Evolutionary conservation across 2,888 invertebrate species (phyloP).

Genomic region (Caenorhabditis macrosperma): DNA sequence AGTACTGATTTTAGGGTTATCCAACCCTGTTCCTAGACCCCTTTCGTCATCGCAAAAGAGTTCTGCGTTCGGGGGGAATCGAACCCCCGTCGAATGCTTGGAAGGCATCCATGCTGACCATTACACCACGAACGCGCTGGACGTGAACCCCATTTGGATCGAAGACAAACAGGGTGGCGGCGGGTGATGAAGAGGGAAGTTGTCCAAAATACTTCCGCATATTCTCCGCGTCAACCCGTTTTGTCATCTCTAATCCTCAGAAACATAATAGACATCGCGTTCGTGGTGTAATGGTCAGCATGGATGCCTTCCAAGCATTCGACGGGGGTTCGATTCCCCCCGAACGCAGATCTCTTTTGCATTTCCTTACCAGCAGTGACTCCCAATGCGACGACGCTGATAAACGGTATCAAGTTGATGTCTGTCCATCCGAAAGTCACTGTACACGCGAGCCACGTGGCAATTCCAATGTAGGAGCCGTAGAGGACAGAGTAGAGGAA

Average conservation of each 20-base stretch:
- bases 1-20: too few species aligned
- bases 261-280: constrained; percentile 37
- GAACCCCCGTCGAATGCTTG: constrained; percentile 75
- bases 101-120: constrained; percentile 76
- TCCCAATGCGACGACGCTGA: constrained; percentile 56
- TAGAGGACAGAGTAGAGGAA: constrained; percentile 56
- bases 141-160: not conserved
- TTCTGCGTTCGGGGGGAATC: constrained; percentile 73
- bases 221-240: too few species aligned
- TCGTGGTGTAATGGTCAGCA: constrained; percentile 75
- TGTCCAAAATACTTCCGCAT: not conserved
- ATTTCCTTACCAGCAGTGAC: constrained; percentile 58
- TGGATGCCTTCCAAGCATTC: constrained; percentile 76
- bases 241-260: not conserved
- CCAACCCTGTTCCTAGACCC: too few species aligned
- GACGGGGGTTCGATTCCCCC: constrained; percentile 74
- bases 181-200: not conserved
- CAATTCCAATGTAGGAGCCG: constrained; percentile 47
- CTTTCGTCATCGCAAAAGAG: too few species aligned
- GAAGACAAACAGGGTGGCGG: not conserved
- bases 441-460: constrained; percentile 60
- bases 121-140: constrained; percentile 73
- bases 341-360: constrained; percentile 63
- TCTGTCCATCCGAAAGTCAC: constrained; percentile 59
- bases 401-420: constrained; percentile 54